Conservation (phyloP, 2,113 vertebrate species). For the Pseudorasbora parva region DNA sequence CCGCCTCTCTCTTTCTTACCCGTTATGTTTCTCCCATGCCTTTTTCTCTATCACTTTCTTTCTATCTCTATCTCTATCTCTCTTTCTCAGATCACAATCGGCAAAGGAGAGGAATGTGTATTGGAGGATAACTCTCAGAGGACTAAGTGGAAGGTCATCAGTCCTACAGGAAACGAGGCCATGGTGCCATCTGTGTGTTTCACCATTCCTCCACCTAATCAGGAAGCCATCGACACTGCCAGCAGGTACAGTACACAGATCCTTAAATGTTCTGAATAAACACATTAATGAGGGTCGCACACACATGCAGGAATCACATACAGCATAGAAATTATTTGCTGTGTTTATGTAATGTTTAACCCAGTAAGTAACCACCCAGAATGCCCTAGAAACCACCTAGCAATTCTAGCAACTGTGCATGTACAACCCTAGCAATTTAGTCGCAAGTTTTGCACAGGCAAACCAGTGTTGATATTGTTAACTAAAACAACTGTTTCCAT, state of each 20-base stretch:
- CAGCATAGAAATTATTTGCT: background rate
- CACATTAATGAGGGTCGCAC: background rate
- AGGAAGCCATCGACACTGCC: constrained; percentile 89
- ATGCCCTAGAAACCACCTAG: background rate
- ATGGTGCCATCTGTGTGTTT: constrained; percentile 99
- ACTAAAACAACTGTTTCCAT: background rate
- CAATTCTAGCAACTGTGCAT: background rate
- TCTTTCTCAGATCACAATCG: constrained; percentile 87
- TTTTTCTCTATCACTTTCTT: constrained; percentile 12
- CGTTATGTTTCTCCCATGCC: background rate
- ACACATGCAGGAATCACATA: background rate
- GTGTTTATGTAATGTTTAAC: background rate
- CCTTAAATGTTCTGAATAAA: background rate
- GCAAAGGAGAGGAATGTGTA: constrained; percentile 93
- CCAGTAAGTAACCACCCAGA: background rate
- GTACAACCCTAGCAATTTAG: background rate
- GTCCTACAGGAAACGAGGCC: constrained; percentile 93
- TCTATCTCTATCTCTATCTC: constrained; percentile 48
- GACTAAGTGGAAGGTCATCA: constrained; percentile 99
- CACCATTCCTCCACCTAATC: constrained; percentile 89
- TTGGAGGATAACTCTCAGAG: constrained; percentile 96
- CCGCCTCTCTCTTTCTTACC: constrained; percentile 7
- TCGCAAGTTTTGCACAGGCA: no score
- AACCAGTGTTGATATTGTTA: background rate
- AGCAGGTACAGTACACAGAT: constrained; percentile 78